These are phyloP conservation scores for Alectoris magna DNA, from an alignment of 2,797 vertebrate genomes.

Conservation along the genomic window DNA sequence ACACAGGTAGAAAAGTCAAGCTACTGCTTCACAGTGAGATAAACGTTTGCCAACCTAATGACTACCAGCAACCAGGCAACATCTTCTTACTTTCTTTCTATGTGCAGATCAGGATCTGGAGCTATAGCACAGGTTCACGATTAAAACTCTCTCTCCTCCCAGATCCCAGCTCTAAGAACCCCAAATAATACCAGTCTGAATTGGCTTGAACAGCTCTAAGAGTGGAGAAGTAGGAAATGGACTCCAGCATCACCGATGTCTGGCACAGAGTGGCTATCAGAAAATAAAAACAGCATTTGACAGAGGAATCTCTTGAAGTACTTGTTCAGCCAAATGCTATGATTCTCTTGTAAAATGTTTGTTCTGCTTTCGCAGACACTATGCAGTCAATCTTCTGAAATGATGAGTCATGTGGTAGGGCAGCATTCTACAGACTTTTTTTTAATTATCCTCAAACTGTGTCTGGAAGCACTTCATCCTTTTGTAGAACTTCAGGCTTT, in stretches of 20 bases:
- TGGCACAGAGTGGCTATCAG: too few relatives aligned
- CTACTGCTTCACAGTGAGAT: neutral
- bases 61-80: neutral
- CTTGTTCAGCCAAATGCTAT: neutral
- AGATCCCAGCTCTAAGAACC: neutral
- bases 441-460: neutral
- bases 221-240: too few relatives aligned
- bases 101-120: neutral
- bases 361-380: neutral
- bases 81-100: neutral
- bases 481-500: neutral
- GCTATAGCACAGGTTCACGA: neutral
- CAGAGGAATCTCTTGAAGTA: neutral
- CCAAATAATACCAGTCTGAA: neutral
- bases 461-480: neutral
- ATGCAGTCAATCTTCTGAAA: neutral
- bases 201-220: too few relatives aligned
- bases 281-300: too few relatives aligned
- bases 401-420: neutral
- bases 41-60: rapidly evolving
- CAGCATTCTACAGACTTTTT: neutral
- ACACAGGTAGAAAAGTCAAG: neutral
- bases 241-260: too few relatives aligned
- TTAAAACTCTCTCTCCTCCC: neutral
- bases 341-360: neutral